Evolutionary conservation across 2,797 vertebrate genomes (phyloP).

Genomic region (Coregonus suidteri): DNA sequence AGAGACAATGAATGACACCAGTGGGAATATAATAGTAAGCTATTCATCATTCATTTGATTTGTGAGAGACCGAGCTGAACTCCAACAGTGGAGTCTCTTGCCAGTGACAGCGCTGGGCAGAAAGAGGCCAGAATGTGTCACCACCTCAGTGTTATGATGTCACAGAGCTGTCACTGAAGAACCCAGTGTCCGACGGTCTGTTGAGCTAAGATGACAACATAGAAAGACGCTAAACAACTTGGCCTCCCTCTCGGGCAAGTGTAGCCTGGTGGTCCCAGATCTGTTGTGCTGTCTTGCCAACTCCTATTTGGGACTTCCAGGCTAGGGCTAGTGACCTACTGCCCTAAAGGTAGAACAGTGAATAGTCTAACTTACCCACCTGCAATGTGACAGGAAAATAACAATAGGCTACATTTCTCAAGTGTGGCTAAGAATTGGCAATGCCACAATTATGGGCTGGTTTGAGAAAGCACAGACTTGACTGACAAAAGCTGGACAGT

Average conservation of each 20-base stretch:
- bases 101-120: conserved; percentile 4
- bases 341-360: too few species aligned
- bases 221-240: too few species aligned
- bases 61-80: conserved; percentile 34
- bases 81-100: conserved; percentile 18
- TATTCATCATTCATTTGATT: conserved; percentile 48
- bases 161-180: not conserved
- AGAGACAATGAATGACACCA: conserved; percentile 18
- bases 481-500: not conserved
- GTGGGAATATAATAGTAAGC: conserved; percentile 29
- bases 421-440: not conserved
- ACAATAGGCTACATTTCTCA: not conserved
- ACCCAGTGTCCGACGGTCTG: not conserved
- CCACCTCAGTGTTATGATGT: not conserved
- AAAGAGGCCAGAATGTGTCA: conserved; percentile 28
- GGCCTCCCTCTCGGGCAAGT: too few species aligned
- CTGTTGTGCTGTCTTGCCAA: too few species aligned
- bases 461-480: not conserved
- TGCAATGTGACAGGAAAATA: not conserved
- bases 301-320: too few species aligned
- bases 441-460: not conserved
- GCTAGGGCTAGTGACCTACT: not conserved
- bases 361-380: not conserved
- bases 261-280: too few species aligned
- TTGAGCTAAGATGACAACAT: not conserved